Percentiles rank a stretch among this genome's conserved stretches.
Conservation (phyloP, 2,113 vertebrate species). For the Fregetta grallaria region DNA sequence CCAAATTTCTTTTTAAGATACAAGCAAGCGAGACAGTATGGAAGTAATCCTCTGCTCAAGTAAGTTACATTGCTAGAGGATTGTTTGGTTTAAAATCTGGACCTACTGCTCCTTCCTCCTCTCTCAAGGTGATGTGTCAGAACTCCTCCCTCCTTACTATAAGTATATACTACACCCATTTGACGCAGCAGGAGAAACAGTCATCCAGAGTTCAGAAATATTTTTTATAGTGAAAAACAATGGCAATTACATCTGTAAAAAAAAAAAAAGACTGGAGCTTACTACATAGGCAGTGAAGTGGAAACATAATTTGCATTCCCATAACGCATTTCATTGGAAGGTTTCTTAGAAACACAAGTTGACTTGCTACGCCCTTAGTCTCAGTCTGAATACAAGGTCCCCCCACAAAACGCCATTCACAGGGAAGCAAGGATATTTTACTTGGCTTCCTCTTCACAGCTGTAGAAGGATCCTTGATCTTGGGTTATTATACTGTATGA, state of each 20-base stretch:
- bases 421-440: neutral
- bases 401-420: rapidly evolving
- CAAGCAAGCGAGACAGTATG: neutral
- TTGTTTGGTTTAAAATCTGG: neutral
- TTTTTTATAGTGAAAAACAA: neutral
- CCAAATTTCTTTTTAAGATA: neutral
- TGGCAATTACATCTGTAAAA: neutral
- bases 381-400: neutral
- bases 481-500: neutral
- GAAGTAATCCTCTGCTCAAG: neutral
- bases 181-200: neutral
- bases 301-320: neutral
- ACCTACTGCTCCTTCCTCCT: neutral
- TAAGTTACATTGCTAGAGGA: neutral
- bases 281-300: neutral
- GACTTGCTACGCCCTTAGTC: neutral
- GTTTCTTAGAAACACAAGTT: neutral
- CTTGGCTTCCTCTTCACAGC: neutral
- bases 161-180: neutral
- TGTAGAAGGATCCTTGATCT: neutral
- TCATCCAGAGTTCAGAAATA: neutral
- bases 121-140: neutral
- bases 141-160: neutral
- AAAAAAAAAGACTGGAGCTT: neutral
- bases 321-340: neutral